These are phyloP conservation scores for Aphaenogaster floridana DNA, from an alignment of 1,140 invertebrate genomes.

Conservation along the genomic window DNA sequence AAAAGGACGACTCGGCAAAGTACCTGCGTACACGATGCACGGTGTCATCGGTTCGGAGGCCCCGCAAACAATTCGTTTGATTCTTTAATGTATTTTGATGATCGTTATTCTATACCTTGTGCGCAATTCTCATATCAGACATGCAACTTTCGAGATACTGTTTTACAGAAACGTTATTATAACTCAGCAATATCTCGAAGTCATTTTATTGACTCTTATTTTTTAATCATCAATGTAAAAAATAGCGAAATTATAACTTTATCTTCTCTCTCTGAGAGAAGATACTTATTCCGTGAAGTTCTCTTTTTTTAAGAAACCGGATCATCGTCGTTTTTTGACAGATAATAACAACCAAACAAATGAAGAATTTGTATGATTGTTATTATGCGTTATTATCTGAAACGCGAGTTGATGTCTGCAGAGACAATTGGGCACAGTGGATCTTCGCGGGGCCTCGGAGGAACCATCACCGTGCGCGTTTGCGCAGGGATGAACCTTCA, in stretches of 20 bases:
- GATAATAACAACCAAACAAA: neutral
- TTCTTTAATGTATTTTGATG: neutral
- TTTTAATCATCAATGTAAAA: neutral
- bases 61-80: neutral
- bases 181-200: neutral
- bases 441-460: constrained; percentile 14
- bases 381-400: neutral
- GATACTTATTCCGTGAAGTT: neutral
- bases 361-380: neutral
- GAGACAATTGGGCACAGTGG: constrained; percentile 1
- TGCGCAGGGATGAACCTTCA: constrained; percentile 65
- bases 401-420: neutral
- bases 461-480: constrained; percentile 63
- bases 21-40: constrained; percentile 71
- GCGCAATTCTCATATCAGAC: neutral
- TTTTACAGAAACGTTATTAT: neutral
- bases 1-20: constrained; percentile 64
- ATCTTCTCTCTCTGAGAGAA: neutral
- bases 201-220: neutral
- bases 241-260: neutral
- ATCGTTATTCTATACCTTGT: neutral
- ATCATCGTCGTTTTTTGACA: neutral
- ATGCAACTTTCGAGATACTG: neutral
- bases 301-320: neutral
- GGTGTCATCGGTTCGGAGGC: constrained; percentile 54